Conservation (phyloP, 2,113 vertebrate genomes). For the Monarcha castaneiventris region DNA sequence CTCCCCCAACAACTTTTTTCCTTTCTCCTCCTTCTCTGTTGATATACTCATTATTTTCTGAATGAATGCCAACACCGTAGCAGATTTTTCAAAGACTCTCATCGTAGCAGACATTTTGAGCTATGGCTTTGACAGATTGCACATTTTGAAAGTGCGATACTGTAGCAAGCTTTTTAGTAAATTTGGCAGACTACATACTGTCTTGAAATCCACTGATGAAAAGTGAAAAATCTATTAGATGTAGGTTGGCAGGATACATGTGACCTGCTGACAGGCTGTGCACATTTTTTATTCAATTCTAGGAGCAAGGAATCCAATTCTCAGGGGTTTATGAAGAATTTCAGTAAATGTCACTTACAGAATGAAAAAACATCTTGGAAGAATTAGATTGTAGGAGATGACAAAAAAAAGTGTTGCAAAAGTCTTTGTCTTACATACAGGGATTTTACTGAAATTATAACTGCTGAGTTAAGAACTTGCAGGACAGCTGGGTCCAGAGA, state of each 20-base stretch:
- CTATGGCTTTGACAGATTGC: constrained; percentile 56
- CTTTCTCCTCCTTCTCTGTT: background rate
- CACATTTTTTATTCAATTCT: constrained; percentile 51
- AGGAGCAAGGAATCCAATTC: constrained; percentile 48
- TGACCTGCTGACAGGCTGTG: constrained; percentile 68
- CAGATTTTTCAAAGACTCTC: constrained; percentile 38
- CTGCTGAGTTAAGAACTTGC: background rate
- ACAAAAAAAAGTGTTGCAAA: background rate
- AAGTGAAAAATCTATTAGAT: constrained; percentile 71
- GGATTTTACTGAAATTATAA: background rate
- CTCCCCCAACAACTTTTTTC: background rate
- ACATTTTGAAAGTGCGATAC: constrained; percentile 57
- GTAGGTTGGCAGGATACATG: constrained; percentile 68
- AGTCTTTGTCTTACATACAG: background rate
- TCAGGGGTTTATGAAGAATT: constrained; percentile 46
- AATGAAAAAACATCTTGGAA: constrained; percentile 38
- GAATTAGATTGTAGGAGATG: background rate
- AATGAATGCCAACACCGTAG: constrained; percentile 11
- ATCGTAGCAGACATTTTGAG: constrained; percentile 35
- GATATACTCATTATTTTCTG: constrained; percentile 53
- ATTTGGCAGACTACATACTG: constrained; percentile 66
- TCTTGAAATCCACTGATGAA: constrained; percentile 68
- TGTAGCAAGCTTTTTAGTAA: constrained; percentile 61
- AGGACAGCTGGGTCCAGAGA: background rate
- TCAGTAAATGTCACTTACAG: constrained; percentile 56